These are phyloP conservation scores for Harlomillsia oculata DNA, from an alignment of 1,140 invertebrate species.

Conservation along the genomic window DNA sequence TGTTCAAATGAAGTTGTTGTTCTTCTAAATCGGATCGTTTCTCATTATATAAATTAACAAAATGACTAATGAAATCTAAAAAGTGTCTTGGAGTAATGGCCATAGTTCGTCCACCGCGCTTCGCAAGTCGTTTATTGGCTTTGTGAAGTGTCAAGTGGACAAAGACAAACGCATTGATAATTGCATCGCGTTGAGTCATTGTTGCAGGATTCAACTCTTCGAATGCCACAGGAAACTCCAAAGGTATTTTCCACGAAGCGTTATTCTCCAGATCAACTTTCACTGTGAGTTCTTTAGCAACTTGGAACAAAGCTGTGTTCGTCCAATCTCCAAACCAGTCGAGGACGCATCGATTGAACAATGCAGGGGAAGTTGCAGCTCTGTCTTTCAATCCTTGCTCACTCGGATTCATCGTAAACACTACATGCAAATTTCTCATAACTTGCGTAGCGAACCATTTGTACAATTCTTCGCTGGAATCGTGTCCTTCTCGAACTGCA, in stretches of 20 bases:
- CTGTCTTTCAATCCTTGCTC: slow-evolving; percentile 95
- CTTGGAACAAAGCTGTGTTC: slow-evolving; percentile 90
- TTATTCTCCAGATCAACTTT: slow-evolving; percentile 71
- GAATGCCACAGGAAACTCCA: slow-evolving; percentile 78
- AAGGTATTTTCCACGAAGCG: slow-evolving; percentile 69
- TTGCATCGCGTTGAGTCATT: slow-evolving; percentile 80
- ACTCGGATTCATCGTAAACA: slow-evolving; percentile 99
- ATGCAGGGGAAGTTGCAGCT: slow-evolving; percentile 93
- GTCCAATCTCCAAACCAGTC: slow-evolving; percentile 99
- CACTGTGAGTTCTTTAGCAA: slow-evolving; percentile 43
- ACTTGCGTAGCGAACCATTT: slow-evolving; percentile 98
- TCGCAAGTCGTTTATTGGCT: slow-evolving; percentile 78
- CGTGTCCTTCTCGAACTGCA: slow-evolving; percentile 90
- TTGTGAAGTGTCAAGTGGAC: slow-evolving; percentile 95
- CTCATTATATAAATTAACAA: slow-evolving; percentile 95
- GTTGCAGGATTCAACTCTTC: slow-evolving; percentile 58
- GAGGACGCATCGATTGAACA: slow-evolving; percentile 98
- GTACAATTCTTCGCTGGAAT: slow-evolving; percentile 96
- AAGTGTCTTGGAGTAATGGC: slow-evolving; percentile 96
- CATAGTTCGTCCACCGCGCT: slow-evolving; percentile 87
- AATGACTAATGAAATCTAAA: slow-evolving; percentile 99
- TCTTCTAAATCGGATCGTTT: slow-evolving; percentile 97
- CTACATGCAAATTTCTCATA: slow-evolving; percentile 97
- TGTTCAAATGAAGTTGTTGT: slow-evolving; percentile 96
- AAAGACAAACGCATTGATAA: slow-evolving; percentile 96